Evolutionary conservation across 2,113 vertebrate species (phyloP).

Genomic region (Gnathonemus echidnorhynchus): DNA sequence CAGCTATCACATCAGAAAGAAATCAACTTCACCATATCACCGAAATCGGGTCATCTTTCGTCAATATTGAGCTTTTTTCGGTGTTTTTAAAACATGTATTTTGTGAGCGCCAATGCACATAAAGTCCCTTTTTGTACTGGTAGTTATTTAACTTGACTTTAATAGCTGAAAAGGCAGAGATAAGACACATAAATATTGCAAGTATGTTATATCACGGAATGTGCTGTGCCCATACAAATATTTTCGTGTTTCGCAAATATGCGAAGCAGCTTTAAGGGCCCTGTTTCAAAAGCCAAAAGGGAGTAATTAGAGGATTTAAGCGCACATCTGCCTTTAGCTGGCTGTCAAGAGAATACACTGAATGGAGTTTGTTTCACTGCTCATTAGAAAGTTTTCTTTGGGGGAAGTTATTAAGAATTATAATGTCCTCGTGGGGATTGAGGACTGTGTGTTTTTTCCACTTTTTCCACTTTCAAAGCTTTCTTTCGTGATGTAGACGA

Average conservation of each 20-base stretch:
- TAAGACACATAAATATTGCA: not conserved
- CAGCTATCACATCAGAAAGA: not conserved
- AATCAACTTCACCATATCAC: not conserved
- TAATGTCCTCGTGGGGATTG: not conserved
- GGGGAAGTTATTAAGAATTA: not conserved
- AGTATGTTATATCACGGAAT: not conserved
- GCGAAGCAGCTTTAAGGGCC: not conserved
- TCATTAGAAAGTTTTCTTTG: not conserved
- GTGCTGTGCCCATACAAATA: not conserved
- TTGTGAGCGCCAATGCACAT: not conserved
- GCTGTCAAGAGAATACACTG: not conserved
- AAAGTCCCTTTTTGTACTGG: not conserved
- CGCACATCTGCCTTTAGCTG: not conserved
- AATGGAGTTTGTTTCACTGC: not conserved
- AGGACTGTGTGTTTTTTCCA: not conserved
- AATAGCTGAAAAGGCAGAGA: not conserved
- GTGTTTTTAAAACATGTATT: not conserved
- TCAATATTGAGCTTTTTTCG: not conserved
- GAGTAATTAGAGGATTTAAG: not conserved
- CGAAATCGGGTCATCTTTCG: not conserved
- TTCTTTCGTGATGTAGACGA: not conserved
- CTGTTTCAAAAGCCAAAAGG: not conserved
- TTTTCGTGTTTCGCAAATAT: not conserved
- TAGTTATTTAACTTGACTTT: not conserved
- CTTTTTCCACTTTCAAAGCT: not conserved